Percentiles rank a stretch among this genome's conserved stretches.
Evolutionary conservation across 2,113 vertebrate species (phyloP).

Genomic region (Ia io): DNA sequence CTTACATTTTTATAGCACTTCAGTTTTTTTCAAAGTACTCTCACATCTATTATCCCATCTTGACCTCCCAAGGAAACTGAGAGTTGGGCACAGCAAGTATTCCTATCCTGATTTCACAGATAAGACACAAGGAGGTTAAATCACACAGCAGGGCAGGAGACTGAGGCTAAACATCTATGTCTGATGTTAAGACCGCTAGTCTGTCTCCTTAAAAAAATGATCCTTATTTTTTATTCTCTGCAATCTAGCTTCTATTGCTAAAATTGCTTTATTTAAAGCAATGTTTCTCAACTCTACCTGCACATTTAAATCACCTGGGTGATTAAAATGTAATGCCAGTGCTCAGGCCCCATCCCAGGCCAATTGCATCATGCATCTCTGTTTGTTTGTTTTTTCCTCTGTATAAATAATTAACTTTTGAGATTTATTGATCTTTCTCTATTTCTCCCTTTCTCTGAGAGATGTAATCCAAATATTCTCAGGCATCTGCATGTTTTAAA

Average conservation of each 20-base stretch:
- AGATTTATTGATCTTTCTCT: neutral
- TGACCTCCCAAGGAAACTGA: conserved; percentile 69
- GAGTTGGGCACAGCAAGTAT: conserved; percentile 63
- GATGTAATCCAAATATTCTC: neutral
- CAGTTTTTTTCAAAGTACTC: conserved; percentile 67
- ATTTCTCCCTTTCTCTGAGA: neutral
- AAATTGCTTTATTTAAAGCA: conserved; percentile 8
- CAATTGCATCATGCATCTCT: neutral
- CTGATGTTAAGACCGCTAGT: conserved; percentile 44
- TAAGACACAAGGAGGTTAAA: conserved; percentile 67
- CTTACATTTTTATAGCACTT: conserved; percentile 69
- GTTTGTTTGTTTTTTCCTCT: neutral
- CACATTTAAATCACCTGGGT: neutral
- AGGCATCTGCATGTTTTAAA: neutral
- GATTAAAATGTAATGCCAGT: neutral
- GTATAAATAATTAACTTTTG: neutral
- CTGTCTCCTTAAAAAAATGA: neutral
- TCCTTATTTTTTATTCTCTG: conserved; percentile 22
- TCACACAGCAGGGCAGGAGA: conserved; percentile 56
- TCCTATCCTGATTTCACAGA: conserved; percentile 68
- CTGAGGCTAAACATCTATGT: neutral
- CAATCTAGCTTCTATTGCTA: neutral
- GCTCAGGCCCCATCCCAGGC: neutral
- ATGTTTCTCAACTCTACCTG: neutral
- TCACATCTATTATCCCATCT: conserved; percentile 69